Evolutionary conservation across 2,888 invertebrate species (phyloP).

Genomic region (Patella caerulea): DNA sequence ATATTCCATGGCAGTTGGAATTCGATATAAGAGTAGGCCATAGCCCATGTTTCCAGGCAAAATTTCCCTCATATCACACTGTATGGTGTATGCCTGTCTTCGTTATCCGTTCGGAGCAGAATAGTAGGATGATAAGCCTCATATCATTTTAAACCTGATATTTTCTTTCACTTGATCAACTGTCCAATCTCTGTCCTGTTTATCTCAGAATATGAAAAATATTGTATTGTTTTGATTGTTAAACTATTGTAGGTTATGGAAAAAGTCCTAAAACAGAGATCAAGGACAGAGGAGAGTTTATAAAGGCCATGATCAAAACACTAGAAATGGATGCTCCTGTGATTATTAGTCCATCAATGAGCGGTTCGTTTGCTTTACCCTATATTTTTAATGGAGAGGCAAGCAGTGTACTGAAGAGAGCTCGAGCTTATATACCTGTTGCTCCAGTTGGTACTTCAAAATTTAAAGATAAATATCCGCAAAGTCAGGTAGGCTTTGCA

Average conservation of each 20-base stretch:
- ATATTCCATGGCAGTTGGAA: too few species aligned
- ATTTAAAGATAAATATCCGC: constrained; percentile 46
- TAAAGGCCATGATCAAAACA: constrained; percentile 59
- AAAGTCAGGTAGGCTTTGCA: constrained; percentile 47
- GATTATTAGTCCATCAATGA: constrained; percentile 74
- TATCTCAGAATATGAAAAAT: not conserved
- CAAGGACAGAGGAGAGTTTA: constrained; percentile 50
- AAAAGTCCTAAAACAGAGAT: constrained; percentile 28
- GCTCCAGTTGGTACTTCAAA: constrained; percentile 69
- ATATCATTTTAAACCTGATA: not conserved
- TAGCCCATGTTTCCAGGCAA: too few species aligned
- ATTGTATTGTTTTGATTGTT: not conserved
- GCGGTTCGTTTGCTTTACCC: constrained; percentile 72
- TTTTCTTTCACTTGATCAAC: not conserved
- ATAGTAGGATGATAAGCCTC: too few species aligned
- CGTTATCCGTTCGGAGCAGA: too few species aligned
- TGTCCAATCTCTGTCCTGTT: too few species aligned
- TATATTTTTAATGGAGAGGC: constrained; percentile 67
- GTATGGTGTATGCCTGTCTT: too few species aligned
- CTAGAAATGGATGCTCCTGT: constrained; percentile 67
- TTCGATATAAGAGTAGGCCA: too few species aligned
- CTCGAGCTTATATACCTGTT: constrained; percentile 71
- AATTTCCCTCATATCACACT: too few species aligned
- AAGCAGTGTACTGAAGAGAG: constrained; percentile 37
- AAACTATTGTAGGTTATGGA: constrained; percentile 29